Evolutionary conservation across 2,113 vertebrate genomes (phyloP).

Genomic region (Vulpes vulpes): DNA sequence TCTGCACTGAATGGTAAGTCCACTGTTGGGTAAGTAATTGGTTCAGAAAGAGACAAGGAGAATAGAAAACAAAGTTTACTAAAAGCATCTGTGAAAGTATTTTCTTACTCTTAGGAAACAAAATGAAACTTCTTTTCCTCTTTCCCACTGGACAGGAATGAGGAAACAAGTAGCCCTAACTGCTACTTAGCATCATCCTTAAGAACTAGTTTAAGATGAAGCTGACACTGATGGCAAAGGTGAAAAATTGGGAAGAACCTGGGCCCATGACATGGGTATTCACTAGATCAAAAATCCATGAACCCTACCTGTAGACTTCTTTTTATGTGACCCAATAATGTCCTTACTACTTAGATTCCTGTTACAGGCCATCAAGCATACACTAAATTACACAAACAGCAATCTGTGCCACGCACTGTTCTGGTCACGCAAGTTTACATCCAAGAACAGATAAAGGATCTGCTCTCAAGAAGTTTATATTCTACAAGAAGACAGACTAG

Average conservation of each 20-base stretch:
- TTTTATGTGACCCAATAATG: background rate
- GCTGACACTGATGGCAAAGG: background rate
- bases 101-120: background rate
- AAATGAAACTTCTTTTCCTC: background rate
- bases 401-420: background rate
- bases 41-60: conserved; percentile 14
- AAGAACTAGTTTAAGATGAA: background rate
- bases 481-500: background rate
- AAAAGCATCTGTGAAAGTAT: background rate
- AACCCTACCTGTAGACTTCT: background rate
- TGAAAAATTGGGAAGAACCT: background rate
- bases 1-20: background rate
- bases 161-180: background rate
- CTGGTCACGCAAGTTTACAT: background rate
- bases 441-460: background rate
- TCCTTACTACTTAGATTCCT: background rate
- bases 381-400: background rate
- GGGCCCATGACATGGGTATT: background rate
- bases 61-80: conserved; percentile 42
- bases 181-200: background rate
- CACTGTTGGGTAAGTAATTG: background rate
- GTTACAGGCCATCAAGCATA: background rate
- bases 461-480: background rate
- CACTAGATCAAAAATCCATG: background rate
- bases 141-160: background rate